A percentile compares a stretch with the other conserved stretches of the same genome.
Conservation (phyloP, 2,888 invertebrate species). For the Amblyjoppa proteus region DNA sequence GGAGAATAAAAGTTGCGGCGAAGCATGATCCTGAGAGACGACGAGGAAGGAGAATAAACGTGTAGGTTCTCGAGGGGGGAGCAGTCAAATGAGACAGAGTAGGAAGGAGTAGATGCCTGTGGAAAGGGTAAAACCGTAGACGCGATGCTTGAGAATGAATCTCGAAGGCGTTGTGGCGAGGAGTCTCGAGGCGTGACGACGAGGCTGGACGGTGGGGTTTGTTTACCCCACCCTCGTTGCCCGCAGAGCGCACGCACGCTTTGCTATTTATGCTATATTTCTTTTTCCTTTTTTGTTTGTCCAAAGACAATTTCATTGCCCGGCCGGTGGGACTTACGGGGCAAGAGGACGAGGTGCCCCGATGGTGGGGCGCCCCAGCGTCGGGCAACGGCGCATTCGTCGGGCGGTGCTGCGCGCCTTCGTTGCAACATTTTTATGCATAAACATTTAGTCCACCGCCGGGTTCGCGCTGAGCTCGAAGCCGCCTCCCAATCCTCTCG, state of each 20-base stretch:
- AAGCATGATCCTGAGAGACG: background rate
- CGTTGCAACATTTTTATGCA: slow-evolving; percentile 78
- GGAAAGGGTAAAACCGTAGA: slow-evolving; percentile 56
- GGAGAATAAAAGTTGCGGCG: background rate
- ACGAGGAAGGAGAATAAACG: slow-evolving; percentile 14
- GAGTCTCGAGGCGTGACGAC: slow-evolving; percentile 61
- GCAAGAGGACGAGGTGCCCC: background rate
- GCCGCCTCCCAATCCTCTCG: slow-evolving; percentile 19
- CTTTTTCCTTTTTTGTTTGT: slow-evolving; percentile 13
- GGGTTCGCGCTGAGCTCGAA: slow-evolving; percentile 74
- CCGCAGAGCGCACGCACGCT: background rate
- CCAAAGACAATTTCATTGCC: slow-evolving; percentile 10
- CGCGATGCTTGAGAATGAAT: slow-evolving; percentile 49
- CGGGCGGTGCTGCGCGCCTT: slow-evolving; percentile 63
- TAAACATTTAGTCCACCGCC: slow-evolving; percentile 78
- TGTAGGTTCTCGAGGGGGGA: background rate
- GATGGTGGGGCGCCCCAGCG: slow-evolving; percentile 22
- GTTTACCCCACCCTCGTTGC: slow-evolving; percentile 47
- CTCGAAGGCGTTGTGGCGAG: slow-evolving; percentile 56
- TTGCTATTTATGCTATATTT: background rate
- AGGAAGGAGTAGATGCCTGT: slow-evolving; percentile 23
- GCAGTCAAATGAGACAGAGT: slow-evolving; percentile 8
- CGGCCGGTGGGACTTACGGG: slow-evolving; percentile 28
- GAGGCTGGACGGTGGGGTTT: slow-evolving; percentile 53
- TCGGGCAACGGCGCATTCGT: slow-evolving; percentile 24